A percentile compares a stretch with the other conserved stretches of the same genome.
Conservation (phyloP, 2,797 vertebrate species). For the Microhierax caerulescens region DNA sequence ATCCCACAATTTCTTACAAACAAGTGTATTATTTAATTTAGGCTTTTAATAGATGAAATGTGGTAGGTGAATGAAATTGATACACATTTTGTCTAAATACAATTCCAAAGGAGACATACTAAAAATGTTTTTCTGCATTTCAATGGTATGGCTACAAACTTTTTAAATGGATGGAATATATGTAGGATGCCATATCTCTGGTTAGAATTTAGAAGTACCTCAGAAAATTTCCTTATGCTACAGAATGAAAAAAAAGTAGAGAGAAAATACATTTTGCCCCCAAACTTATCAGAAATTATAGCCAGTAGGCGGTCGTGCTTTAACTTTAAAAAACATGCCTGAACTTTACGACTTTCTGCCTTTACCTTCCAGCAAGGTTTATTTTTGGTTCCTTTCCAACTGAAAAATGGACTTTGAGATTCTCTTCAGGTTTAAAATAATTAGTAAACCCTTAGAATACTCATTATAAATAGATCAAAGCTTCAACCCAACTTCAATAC, state of each 20-base stretch:
- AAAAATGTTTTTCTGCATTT: background rate
- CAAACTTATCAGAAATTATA: slow-evolving; percentile 30
- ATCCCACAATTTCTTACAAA: background rate
- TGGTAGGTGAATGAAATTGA: background rate
- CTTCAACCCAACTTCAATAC: slow-evolving; percentile 53
- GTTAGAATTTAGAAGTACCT: slow-evolving; percentile 1
- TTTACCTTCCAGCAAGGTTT: slow-evolving; percentile 50
- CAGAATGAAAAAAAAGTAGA: background rate
- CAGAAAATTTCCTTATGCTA: background rate
- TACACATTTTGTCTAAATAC: background rate
- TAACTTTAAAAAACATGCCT: slow-evolving; percentile 3
- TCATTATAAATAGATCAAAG: slow-evolving; percentile 76
- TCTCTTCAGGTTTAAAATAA: slow-evolving; percentile 70
- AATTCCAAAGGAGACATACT: background rate
- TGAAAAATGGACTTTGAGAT: slow-evolving; percentile 25
- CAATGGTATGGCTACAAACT: background rate
- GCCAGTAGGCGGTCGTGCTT: background rate
- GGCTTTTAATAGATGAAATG: background rate
- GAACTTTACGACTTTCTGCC: slow-evolving; percentile 5
- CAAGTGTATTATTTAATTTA: background rate
- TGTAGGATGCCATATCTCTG: background rate
- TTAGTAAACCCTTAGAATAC: slow-evolving; percentile 68
- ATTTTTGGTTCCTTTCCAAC: slow-evolving; percentile 42
- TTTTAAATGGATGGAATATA: background rate
- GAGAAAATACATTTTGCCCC: background rate